Evolutionary conservation across 2,113 vertebrate species (phyloP), one percentile per base, ranked within the genome.

Genomic region (Brachypodius melanocephalos): DNA sequence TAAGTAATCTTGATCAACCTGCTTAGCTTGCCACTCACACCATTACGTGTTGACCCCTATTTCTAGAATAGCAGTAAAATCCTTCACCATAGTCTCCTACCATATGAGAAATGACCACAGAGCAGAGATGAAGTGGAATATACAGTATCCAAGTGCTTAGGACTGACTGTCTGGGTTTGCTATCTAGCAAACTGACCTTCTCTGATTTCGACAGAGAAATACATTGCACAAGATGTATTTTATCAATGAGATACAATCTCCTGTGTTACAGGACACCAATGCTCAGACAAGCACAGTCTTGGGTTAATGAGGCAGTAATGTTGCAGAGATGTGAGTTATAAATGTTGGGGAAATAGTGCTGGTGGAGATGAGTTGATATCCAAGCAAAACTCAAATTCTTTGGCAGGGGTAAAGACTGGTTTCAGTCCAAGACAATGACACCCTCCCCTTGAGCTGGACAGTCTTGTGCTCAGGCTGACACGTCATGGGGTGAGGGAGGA

Each of bases 211-310:
- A 76, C 62, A 89, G 54, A 93, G 57, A 88, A 76, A 51, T 61
- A 8, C 17, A 17, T 79, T 94, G 74, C 5, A 1, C 19, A 75
- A 89, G 52, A 15, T 54, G 40, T 87, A 54, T 54, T 54, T 54
- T 32, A 32, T 93, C 73, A 59, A 4, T 28, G 45, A 82, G 54
- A 38, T 63, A 78, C 78, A 87, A 61, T 5, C 25, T 40, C 36
- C 18, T 28, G 29, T 43, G 2, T 57, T 68, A 48, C 58, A 68
- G 71, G 54, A 55, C 49, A 31, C 12, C 0, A 0, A 15, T 1
- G 5, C 49, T 74, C 74, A 88, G 88, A 38, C 77, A 95, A 91
- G 78, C 62, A 68, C 0, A 0, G 49, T 52, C 66, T 83, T 65
- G 73, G 58, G 40, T 14, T 89, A 85, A 72, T 94, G 61, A 94